A percentile compares a stretch with the other conserved stretches of the same genome.
phyloP scores from a whole-genome alignment of 2,113 vertebrate species.

The Planiliza haematocheilus region DNA sequence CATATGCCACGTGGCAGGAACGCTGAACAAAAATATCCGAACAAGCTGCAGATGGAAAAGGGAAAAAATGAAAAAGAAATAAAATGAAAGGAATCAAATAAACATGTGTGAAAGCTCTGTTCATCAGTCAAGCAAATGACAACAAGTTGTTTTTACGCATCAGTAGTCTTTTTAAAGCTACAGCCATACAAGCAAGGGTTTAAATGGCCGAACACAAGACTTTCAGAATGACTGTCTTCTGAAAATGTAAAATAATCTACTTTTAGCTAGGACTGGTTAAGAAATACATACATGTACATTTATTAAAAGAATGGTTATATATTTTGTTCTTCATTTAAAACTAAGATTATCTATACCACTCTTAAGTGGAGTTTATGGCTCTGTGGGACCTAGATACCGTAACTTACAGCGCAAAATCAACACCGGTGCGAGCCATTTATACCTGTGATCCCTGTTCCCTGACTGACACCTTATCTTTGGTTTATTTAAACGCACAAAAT shows the following conservation, averaged over 20 bases:
- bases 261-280: not conserved
- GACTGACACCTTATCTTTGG: not conserved
- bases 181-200: too few species aligned
- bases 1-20: slow-evolving; percentile 14
- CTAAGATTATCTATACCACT: too few species aligned
- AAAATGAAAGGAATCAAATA: too few species aligned
- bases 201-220: not conserved
- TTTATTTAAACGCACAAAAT: slow-evolving; percentile 12
- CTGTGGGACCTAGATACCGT: too few species aligned
- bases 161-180: not conserved
- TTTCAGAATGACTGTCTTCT: not conserved
- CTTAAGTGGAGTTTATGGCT: too few species aligned
- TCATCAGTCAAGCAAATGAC: slow-evolving; percentile 25
- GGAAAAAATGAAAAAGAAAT: too few species aligned
- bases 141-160: slow-evolving; percentile 41
- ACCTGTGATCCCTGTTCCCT: not conserved
- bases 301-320: not conserved
- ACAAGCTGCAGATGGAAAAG: not conserved
- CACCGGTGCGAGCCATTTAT: too few species aligned
- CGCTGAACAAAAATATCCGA: not conserved
- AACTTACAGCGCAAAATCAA: too few species aligned
- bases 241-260: not conserved
- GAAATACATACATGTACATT: not conserved
- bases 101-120: not conserved
- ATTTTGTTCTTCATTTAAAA: too few species aligned